Evolutionary conservation across 2,888 invertebrate genomes (phyloP).

Genomic region (Dryadula phaetusa): DNA sequence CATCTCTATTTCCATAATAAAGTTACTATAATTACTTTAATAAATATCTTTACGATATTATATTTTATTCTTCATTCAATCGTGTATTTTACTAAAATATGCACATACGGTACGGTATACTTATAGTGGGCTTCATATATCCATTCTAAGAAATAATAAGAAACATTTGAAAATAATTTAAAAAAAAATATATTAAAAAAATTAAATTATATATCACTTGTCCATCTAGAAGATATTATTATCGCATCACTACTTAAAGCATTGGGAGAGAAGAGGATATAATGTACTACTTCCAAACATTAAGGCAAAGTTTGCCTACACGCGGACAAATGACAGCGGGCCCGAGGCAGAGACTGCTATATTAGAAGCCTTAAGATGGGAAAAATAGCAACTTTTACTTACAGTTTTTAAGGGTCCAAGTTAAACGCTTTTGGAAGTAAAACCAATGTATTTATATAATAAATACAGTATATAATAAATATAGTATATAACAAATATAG

Average conservation of each 20-base stretch:
- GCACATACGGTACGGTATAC: no score
- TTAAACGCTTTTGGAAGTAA: conserved; percentile 16
- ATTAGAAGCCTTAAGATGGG: conserved; percentile 82
- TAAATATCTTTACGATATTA: no score
- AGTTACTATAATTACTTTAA: no score
- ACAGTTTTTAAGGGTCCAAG: conserved; percentile 53
- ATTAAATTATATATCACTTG: neutral
- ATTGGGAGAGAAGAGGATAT: conserved; percentile 77
- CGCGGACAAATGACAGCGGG: conserved; percentile 81
- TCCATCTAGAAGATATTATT: neutral
- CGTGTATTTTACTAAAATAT: no score
- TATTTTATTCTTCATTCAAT: no score
- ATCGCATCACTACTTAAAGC: conserved; percentile 53
- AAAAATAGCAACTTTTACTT: conserved; percentile 82
- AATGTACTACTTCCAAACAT: conserved; percentile 82
- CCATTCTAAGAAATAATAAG: no score
- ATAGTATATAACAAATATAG: no score
- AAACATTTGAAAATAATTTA: no score
- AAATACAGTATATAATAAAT: no score
- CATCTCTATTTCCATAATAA: no score
- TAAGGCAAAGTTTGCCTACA: conserved; percentile 79
- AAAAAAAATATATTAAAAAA: neutral
- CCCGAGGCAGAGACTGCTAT: conserved; percentile 73
- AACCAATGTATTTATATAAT: no score
- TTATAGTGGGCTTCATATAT: no score